phyloP scores from a whole-genome alignment of 2,113 vertebrate species.

The Embiotoca jacksoni region DNA sequence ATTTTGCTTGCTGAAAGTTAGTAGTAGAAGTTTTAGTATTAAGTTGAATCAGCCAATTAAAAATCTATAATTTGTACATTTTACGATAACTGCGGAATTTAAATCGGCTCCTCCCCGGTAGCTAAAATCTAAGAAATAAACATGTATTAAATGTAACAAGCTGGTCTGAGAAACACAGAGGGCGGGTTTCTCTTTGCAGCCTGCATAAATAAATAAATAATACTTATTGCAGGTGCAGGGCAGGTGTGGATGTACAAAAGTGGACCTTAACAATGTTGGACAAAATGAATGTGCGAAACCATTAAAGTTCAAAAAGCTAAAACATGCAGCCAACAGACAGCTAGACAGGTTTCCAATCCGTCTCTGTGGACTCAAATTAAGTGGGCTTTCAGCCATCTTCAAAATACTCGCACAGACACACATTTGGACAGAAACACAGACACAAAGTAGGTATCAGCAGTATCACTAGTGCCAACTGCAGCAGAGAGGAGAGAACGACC shows the following conservation, averaged over 20 bases:
- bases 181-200: not conserved
- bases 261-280: slow-evolving; percentile 23
- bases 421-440: slow-evolving; percentile 12
- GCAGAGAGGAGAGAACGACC: slow-evolving; percentile 42
- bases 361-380: slow-evolving; percentile 12
- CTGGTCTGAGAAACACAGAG: not conserved
- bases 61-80: not conserved
- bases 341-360: slow-evolving; percentile 15
- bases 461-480: slow-evolving; percentile 36
- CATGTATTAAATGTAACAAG: not conserved
- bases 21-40: not conserved
- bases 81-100: too few species aligned
- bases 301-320: slow-evolving; percentile 6
- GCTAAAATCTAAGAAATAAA: not conserved
- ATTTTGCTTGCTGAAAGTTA: not conserved
- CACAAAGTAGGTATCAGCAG: slow-evolving; percentile 47
- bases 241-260: not conserved
- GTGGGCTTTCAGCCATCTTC: slow-evolving; percentile 25
- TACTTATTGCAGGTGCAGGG: not conserved
- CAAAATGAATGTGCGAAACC: slow-evolving; percentile 21
- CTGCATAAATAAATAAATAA: slow-evolving; percentile 18
- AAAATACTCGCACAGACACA: slow-evolving; percentile 11
- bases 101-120: not conserved
- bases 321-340: not conserved
- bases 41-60: slow-evolving; percentile 4